A percentile compares a stretch with the other conserved stretches of the same genome.
Evolutionary conservation across 2,888 invertebrate genomes (phyloP).

Genomic region (Erebia epiphron): DNA sequence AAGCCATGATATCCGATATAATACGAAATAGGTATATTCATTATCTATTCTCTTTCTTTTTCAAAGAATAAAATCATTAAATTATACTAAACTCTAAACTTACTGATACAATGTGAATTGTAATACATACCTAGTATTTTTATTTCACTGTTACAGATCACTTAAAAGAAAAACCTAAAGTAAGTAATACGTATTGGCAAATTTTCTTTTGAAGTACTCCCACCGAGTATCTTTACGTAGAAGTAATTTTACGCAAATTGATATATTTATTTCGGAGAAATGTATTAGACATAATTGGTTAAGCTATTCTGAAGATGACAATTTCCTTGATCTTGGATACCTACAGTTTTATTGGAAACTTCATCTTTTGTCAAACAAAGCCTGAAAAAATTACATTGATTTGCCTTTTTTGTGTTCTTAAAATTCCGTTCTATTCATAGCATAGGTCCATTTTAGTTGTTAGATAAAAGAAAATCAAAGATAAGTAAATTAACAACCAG

Average conservation of each 20-base stretch:
- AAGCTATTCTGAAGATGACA: no score
- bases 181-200: neutral
- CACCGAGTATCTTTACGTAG: neutral
- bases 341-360: no score
- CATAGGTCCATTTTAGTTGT: slow-evolving; percentile 1
- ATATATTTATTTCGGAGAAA: neutral
- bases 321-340: no score
- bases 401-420: neutral
- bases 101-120: neutral
- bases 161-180: neutral
- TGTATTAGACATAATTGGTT: neutral
- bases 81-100: neutral
- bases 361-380: no score
- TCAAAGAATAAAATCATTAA: neutral
- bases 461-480: neutral
- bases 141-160: no score
- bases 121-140: no score
- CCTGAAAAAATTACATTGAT: no score
- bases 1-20: slow-evolving; percentile 27
- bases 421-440: neutral
- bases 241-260: neutral
- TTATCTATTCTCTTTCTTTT: neutral
- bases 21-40: neutral
- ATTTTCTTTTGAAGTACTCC: neutral
- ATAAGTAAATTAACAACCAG: slow-evolving; percentile 26